These are phyloP conservation scores for Metridium senile DNA, from an alignment of 92 coral and sea anemone species.

Conservation along the genomic window DNA sequence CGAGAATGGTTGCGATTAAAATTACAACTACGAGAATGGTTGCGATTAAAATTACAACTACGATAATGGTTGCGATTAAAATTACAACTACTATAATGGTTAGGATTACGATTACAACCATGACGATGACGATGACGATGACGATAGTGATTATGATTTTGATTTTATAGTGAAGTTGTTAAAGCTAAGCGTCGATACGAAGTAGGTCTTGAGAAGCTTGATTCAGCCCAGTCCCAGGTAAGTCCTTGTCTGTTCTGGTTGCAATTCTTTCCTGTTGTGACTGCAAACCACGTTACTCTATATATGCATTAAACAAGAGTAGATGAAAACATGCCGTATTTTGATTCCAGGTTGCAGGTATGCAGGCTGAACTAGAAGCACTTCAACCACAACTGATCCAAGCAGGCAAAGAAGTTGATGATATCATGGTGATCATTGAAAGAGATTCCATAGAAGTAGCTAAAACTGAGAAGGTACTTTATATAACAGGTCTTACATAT, in stretches of 20 bases:
- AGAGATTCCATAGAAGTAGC: constrained; percentile 98
- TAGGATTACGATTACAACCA: too few species aligned
- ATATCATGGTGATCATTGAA: constrained; percentile 97
- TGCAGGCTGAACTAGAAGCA: constrained; percentile 97
- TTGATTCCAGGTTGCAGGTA: constrained; percentile 85
- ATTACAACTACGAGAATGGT: too few species aligned
- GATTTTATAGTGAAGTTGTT: constrained; percentile 72
- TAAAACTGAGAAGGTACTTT: constrained; percentile 88
- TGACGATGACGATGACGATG: too few species aligned
- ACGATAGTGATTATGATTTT: neutral
- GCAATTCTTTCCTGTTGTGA: neutral
- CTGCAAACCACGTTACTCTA: too few species aligned
- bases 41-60: too few species aligned
- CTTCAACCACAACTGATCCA: constrained; percentile 96
- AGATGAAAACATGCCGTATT: too few species aligned
- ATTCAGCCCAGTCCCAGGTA: constrained; percentile 98
- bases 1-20: too few species aligned
- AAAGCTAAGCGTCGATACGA: constrained; percentile 97
- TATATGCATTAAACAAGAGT: too few species aligned
- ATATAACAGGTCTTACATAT: neutral
- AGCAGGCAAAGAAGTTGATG: constrained; percentile 98
- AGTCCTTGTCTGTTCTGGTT: neutral
- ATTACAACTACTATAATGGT: too few species aligned
- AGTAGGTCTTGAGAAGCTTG: constrained; percentile 91
- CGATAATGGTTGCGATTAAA: too few species aligned